Conservation (phyloP, 1,140 invertebrate species). For the Eriocheir sinensis region DNA sequence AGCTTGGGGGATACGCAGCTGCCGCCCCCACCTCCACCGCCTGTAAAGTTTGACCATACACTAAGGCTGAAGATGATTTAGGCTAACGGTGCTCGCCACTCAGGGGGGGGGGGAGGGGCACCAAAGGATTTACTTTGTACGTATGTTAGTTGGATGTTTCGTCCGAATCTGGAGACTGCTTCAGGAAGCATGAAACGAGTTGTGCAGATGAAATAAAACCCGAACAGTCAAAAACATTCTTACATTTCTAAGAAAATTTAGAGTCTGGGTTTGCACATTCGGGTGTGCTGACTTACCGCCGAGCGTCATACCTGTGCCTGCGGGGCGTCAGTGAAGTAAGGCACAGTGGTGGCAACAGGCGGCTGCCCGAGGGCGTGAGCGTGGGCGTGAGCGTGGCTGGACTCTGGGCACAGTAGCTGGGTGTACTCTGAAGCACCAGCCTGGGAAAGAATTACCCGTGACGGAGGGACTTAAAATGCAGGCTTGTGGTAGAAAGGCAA, state of each 20-base stretch:
- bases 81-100: not conserved
- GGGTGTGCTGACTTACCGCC: not conserved
- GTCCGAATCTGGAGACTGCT: not conserved
- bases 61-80: not conserved
- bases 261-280: too few species aligned
- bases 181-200: not conserved
- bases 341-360: conserved; percentile 17
- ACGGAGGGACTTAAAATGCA: not conserved
- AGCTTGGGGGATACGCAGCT: not conserved
- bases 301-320: conserved; percentile 28
- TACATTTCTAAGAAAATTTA: too few species aligned
- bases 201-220: not conserved
- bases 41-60: not conserved
- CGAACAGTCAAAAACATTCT: too few species aligned
- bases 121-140: too few species aligned
- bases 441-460: not conserved
- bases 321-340: conserved; percentile 43
- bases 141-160: not conserved
- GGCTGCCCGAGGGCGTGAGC: conserved; percentile 30
- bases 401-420: conserved; percentile 30
- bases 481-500: not conserved
- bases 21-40: not conserved
- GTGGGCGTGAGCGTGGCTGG: conserved; percentile 25
- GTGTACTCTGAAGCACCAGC: conserved; percentile 38
- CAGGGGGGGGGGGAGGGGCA: not conserved